A percentile compares a stretch with the other conserved stretches of the same genome.
Conservation (phyloP, 2,113 vertebrate species). For the Corythornis vintsioides region DNA sequence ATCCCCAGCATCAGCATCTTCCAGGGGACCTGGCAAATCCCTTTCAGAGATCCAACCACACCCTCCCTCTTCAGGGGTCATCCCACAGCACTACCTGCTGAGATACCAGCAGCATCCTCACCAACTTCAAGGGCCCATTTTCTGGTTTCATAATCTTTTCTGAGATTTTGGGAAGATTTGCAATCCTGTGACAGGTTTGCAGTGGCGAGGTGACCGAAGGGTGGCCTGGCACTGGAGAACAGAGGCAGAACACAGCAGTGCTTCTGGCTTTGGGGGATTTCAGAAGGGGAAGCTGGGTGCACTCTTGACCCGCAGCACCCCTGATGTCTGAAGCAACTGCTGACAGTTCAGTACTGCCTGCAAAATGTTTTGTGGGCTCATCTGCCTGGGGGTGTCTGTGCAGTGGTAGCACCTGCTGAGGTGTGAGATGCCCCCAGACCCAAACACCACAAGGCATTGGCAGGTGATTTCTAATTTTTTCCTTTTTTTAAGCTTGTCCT, state of each 20-base stretch:
- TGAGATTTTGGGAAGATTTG: neutral
- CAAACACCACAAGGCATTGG: neutral
- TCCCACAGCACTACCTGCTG: rapidly evolving
- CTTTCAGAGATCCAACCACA: neutral
- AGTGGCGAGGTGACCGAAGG: neutral
- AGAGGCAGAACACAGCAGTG: neutral
- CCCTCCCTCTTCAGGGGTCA: neutral
- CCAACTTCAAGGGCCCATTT: neutral
- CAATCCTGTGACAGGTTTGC: neutral
- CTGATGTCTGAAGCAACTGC: neutral
- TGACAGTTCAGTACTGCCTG: neutral
- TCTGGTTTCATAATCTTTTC: neutral
- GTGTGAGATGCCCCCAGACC: neutral
- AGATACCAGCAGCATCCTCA: neutral
- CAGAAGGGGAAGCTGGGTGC: neutral
- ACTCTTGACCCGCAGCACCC: neutral
- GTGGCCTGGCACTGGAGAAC: neutral
- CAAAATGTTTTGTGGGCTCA: neutral
- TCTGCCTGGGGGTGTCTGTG: neutral
- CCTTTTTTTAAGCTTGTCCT: neutral
- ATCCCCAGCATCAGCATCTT: neutral
- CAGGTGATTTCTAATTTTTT: neutral
- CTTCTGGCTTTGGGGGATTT: neutral
- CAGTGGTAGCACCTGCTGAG: neutral
- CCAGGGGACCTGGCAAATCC: neutral